These are phyloP conservation scores for Sinocyclocheilus anshuiensis DNA, from an alignment of 2,113 vertebrate genomes.

Conservation along the genomic window DNA sequence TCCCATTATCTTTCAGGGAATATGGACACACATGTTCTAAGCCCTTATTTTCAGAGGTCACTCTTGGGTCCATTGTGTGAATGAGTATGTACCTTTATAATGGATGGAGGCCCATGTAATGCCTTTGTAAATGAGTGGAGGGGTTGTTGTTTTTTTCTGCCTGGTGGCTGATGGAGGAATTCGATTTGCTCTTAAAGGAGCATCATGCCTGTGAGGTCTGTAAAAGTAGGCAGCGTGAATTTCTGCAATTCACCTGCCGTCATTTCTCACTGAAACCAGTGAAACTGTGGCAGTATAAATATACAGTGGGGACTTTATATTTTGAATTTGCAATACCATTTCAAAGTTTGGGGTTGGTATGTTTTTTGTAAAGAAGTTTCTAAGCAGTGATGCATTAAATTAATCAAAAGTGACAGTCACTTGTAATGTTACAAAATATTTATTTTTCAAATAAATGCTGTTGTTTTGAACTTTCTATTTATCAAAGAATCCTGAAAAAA, in stretches of 20 bases:
- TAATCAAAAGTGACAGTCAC: background rate
- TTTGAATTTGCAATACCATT: background rate
- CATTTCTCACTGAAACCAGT: background rate
- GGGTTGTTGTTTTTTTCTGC: conserved; percentile 54
- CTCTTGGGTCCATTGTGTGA: conserved; percentile 55
- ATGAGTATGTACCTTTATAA: conserved; percentile 65
- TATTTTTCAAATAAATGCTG: background rate
- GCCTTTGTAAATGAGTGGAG: conserved; percentile 63
- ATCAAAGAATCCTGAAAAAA: background rate
- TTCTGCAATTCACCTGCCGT: background rate
- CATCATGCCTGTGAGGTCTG: background rate
- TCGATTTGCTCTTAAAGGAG: conserved; percentile 51
- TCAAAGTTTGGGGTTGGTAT: background rate
- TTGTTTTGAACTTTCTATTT: background rate
- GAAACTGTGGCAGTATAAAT: background rate
- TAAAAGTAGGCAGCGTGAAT: background rate
- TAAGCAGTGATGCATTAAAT: background rate
- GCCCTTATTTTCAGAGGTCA: conserved; percentile 60
- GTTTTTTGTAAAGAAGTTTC: background rate
- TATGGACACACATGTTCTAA: conserved; percentile 55
- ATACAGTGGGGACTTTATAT: background rate
- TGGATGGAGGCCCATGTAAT: conserved; percentile 63
- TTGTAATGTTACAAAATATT: background rate
- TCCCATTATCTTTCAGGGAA: conserved; percentile 61
- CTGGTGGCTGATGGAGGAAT: conserved; percentile 28